Evolutionary conservation across 2,797 vertebrate species (phyloP).

Genomic region (Valencia hispanica): DNA sequence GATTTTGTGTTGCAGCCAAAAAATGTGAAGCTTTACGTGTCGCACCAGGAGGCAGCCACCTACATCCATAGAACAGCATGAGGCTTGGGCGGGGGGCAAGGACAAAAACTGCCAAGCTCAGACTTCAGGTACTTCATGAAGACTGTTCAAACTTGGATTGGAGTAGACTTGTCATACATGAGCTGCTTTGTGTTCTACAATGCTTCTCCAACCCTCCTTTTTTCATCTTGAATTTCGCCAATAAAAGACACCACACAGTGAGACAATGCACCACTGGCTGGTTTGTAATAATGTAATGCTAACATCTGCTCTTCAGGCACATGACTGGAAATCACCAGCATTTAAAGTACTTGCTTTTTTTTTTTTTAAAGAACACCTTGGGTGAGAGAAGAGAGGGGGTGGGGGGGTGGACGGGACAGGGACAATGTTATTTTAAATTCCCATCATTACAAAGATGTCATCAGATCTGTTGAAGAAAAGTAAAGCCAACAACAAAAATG

Average conservation of each 20-base stretch:
- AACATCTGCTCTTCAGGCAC: constrained; percentile 59
- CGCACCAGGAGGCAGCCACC: constrained; percentile 56
- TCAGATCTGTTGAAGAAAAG: constrained; percentile 42
- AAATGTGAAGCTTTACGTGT: constrained; percentile 54
- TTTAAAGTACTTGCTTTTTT: constrained; percentile 58
- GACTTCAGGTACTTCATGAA: constrained; percentile 71
- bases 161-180: constrained; percentile 56
- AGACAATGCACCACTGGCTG: constrained; percentile 61
- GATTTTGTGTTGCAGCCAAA: constrained; percentile 65
- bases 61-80: constrained; percentile 17
- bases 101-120: constrained; percentile 59
- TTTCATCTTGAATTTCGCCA: constrained; percentile 55
- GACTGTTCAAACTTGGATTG: constrained; percentile 65
- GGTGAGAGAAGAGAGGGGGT: constrained; percentile 44
- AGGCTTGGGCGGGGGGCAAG: constrained; percentile 15
- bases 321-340: constrained; percentile 79
- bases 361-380: background rate
- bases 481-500: constrained; percentile 28
- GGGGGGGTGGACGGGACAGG: too few species aligned
- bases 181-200: constrained; percentile 54
- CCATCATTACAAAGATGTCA: constrained; percentile 47
- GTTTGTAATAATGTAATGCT: constrained; percentile 59
- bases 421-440: constrained; percentile 62
- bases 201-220: constrained; percentile 3
- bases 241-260: constrained; percentile 54